phyloP scores from a whole-genome alignment of 2,888 invertebrate species.

The Noctua comes region DNA sequence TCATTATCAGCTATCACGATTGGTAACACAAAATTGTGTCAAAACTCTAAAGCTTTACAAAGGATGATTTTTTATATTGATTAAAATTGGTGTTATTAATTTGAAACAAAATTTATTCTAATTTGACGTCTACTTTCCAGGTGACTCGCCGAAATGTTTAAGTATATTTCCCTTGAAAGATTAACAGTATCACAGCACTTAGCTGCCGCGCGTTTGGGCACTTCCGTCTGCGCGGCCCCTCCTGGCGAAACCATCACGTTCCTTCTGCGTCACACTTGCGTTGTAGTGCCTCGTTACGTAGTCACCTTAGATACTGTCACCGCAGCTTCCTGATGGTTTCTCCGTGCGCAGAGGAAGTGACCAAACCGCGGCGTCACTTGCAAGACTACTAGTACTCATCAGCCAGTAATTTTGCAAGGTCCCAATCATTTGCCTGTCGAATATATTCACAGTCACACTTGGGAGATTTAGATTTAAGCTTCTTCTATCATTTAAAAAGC shows the following conservation, averaged over 20 bases:
- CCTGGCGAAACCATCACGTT: conserved; percentile 71
- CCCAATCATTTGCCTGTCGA: conserved; percentile 87
- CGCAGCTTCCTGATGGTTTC: conserved; percentile 69
- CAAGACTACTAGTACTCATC: conserved; percentile 83
- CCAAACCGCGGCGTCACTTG: conserved; percentile 84
- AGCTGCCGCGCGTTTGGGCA: conserved; percentile 81
- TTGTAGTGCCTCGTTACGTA: not conserved
- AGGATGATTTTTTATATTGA: conserved; percentile 71
- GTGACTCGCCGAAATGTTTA: conserved; percentile 89
- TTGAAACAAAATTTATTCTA: conserved; percentile 89
- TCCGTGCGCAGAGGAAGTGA: conserved; percentile 74
- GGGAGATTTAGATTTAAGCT: conserved; percentile 89
- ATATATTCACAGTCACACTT: conserved; percentile 86
- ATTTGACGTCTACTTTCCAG: conserved; percentile 90
- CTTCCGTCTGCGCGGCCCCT: conserved; percentile 71
- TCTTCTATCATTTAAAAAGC: conserved; percentile 86
- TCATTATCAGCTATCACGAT: conserved; percentile 75
- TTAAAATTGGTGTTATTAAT: conserved; percentile 86
- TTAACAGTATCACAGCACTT: conserved; percentile 87
- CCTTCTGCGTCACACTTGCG: conserved; percentile 44
- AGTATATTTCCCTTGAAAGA: conserved; percentile 86
- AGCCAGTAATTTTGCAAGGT: conserved; percentile 87
- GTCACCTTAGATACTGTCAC: not conserved
- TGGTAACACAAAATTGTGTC: conserved; percentile 87
- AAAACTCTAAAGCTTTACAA: conserved; percentile 77